These are phyloP conservation scores for Limnephilus lunatus DNA, from an alignment of 2,888 invertebrate genomes.

Conservation along the genomic window DNA sequence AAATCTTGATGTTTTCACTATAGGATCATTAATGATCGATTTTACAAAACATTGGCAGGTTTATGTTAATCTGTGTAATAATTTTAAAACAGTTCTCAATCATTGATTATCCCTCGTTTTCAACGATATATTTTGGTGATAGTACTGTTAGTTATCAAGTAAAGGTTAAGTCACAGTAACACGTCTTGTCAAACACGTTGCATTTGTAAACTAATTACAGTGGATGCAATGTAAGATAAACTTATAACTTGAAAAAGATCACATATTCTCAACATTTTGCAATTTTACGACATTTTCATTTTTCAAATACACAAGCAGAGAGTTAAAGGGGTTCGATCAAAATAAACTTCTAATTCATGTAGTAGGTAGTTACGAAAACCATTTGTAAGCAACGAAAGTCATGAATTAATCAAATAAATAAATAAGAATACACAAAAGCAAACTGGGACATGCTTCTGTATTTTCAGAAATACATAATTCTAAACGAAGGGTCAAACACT, in stretches of 20 bases:
- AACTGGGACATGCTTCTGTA: no score
- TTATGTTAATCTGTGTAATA: not conserved
- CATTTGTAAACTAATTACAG: not conserved
- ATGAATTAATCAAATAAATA: no score
- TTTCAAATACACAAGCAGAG: not conserved
- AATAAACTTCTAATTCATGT: no score
- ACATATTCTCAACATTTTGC: not conserved
- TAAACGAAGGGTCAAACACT: no score
- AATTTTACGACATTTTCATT: not conserved
- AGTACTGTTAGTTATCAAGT: not conserved
- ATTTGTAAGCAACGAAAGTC: no score
- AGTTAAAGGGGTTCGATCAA: not conserved
- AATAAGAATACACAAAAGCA: no score
- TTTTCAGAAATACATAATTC: no score
- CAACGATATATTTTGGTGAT: not conserved
- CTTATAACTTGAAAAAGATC: not conserved
- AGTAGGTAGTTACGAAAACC: no score
- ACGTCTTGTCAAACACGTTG: slow-evolving; percentile 25
- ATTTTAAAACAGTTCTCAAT: not conserved
- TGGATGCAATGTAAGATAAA: not conserved
- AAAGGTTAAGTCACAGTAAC: not conserved
- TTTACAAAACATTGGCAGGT: not conserved
- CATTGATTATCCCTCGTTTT: not conserved
- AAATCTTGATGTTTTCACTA: not conserved
- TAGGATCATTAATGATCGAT: not conserved